phyloP scores from a whole-genome alignment of 2,888 invertebrate genomes.

The Calliphora vomitoria region DNA sequence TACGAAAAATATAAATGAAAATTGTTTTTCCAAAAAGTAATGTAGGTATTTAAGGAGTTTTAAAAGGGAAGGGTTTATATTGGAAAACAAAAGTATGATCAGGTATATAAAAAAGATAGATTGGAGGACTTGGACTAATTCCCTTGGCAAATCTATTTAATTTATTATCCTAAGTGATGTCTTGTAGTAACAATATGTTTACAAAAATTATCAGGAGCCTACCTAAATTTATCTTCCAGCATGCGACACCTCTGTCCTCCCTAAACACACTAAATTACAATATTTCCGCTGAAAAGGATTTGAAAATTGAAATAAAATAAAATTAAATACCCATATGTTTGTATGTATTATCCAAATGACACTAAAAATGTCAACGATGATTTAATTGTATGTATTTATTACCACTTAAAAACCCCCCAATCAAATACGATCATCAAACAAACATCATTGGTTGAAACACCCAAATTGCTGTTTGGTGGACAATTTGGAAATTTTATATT shows the following conservation, averaged over 20 bases:
- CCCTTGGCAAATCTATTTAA: too few species aligned
- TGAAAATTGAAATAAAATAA: neutral
- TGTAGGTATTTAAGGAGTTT: too few species aligned
- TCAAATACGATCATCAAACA: constrained; percentile 29
- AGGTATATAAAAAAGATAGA: too few species aligned
- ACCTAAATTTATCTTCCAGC: neutral
- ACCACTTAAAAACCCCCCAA: constrained; percentile 21
- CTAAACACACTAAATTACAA: neutral
- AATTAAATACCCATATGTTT: neutral
- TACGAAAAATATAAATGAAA: neutral
- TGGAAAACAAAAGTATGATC: too few species aligned
- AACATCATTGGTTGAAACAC: neutral
- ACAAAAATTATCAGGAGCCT: too few species aligned
- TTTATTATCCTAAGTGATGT: too few species aligned
- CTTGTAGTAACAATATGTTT: too few species aligned
- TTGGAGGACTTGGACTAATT: too few species aligned
- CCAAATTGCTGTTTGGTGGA: constrained; percentile 4
- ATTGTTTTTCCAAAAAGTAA: neutral
- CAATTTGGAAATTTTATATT: constrained; percentile 36
- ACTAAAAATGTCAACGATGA: constrained; percentile 57
- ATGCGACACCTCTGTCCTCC: neutral
- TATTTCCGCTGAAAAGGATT: constrained; percentile 26
- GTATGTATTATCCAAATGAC: constrained; percentile 29
- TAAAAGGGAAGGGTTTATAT: too few species aligned
- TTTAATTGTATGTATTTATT: constrained; percentile 60